Conservation (phyloP, 2,888 invertebrate genomes). For the Hedychridium roseum region DNA sequence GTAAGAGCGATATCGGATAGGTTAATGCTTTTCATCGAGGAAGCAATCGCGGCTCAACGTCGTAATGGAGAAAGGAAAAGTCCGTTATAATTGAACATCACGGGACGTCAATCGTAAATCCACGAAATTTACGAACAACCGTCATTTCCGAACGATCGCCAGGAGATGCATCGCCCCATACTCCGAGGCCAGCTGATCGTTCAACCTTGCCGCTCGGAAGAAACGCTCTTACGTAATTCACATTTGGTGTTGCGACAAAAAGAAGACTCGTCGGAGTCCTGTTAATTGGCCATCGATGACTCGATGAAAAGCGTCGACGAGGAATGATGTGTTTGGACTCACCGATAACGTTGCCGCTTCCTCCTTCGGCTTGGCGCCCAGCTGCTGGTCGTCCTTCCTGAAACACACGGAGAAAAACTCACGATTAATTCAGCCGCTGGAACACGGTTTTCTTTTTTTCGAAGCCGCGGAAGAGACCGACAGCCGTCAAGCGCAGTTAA, state of each 20-base stretch:
- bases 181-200: background rate
- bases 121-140: too few species aligned
- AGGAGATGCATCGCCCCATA: background rate
- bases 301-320: constrained; percentile 28
- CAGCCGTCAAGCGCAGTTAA: constrained; percentile 39
- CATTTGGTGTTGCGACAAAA: constrained; percentile 13
- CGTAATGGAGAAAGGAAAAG: too few species aligned
- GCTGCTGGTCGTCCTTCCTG: constrained; percentile 19
- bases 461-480: constrained; percentile 21
- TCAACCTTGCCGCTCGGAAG: background rate
- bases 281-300: constrained; percentile 39
- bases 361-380: constrained; percentile 9
- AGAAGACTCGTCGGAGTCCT: constrained; percentile 15
- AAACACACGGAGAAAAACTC: constrained; percentile 12
- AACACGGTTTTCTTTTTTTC: too few species aligned
- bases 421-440: constrained; percentile 4
- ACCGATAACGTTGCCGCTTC: constrained; percentile 39
- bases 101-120: too few species aligned
- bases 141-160: background rate
- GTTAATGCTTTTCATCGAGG: too few species aligned
- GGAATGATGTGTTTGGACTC: constrained; percentile 32
- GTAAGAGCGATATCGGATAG: too few species aligned
- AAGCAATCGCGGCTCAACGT: too few species aligned
- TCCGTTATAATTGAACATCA: too few species aligned
- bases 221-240: constrained; percentile 10